Base-by-base conservation (phyloP, 2,113 vertebrate species). In the Sinosuthora webbiana region DNA sequence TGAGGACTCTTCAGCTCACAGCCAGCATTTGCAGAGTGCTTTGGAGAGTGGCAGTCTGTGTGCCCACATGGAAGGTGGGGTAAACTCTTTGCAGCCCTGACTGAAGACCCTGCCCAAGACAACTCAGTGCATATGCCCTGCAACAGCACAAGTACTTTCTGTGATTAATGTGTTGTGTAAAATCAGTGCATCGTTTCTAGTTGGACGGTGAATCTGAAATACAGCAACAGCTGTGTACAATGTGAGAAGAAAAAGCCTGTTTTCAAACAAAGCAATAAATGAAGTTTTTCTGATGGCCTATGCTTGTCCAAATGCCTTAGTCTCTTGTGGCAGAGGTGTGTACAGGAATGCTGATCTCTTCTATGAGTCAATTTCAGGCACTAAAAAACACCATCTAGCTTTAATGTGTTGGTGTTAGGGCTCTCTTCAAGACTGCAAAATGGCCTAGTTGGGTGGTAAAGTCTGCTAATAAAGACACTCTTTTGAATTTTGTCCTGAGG, bases 1-100 rank as follows among this genome's bases (percentile, higher is more conserved):
- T 0, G 9, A 65, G 79, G 15, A 13, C 18, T 67, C 9, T 25
- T 44, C 8, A 78, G 39, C 8, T 60, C 42, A 22, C 28, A 89
- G 7, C 6, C 30, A 28, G 15, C 6, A 2, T 23, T 50, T 27
- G 20, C 22, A 41, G 13, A 30, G 24, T 13, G 4, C 15, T 64
- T 62, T 0, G 0, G 25, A 44, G 27, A 44, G 25, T 1, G 6
- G 10, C 25, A 49, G 18, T 23, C 39, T 23, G 24, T 63, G 23
- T 0, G 9, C 9, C 19, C 13, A 14, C 6, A 6, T 13, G 15
- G 87, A 52, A 57, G 13, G 11, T 18, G 41, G 4, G 19, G 28
- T 60, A 74, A 44, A 8, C 14, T 65, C 20, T 14, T 23, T 4
- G 25, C 27, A 47, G 13, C 18, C 53, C 14, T 14, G 35, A 17